Base-by-base conservation (phyloP, 2,797 vertebrate genomes). In the Lepilemur ruficaudatus region DNA sequence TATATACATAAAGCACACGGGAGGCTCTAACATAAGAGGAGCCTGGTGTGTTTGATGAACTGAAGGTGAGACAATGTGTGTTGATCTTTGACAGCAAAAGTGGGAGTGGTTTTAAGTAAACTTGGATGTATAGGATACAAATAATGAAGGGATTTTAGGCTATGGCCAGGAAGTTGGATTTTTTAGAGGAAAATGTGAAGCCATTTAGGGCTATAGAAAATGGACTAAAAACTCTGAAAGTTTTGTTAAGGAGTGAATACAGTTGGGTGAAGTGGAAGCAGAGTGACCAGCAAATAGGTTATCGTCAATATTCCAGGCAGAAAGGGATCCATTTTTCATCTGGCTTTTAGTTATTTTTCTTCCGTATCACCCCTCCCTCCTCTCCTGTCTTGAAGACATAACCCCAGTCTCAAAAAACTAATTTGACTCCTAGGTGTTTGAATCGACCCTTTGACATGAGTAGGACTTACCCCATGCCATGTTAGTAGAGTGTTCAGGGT, bases 381-480 rank as follows among this genome's bases (percentile, higher is more conserved):
- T 48, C 55, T 48, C 1, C 18, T 80, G 52, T 61, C 65, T 30
- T 80, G 15, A 85, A 91, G 41, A 30, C 9, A 43, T 69, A 61
- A 32, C 5, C 9, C 9, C n/a, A 65, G 25, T 4, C 4, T 30
- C 55, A 57, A 52, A 70, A 22, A 75, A 50, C 3, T 61, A 41
- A 41, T 30, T n/a, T 46, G 35, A 88, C 57, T 75, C 59, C 46
- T 32, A 41, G 7, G 23, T 65, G 7, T 75, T 82, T 59, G 32
- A 75, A 18, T 88, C 5, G 32, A 35, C 10, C 1, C 28, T 75
- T 41, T 48, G 41, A 59, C 2, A 0, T 30, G 28, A 92, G 48
- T 41, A 55, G 55, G 6, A 23, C 12, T 30, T 22, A 50, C 10
- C 4, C 0, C 38, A 57, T 32, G 0, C 7, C 32, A 1, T 57